Evolutionary conservation across 53 echinoderm and acorn worm species (phyloP), one percentile per base, ranked within the genome.

Genomic region (Echinarachnius parma): DNA sequence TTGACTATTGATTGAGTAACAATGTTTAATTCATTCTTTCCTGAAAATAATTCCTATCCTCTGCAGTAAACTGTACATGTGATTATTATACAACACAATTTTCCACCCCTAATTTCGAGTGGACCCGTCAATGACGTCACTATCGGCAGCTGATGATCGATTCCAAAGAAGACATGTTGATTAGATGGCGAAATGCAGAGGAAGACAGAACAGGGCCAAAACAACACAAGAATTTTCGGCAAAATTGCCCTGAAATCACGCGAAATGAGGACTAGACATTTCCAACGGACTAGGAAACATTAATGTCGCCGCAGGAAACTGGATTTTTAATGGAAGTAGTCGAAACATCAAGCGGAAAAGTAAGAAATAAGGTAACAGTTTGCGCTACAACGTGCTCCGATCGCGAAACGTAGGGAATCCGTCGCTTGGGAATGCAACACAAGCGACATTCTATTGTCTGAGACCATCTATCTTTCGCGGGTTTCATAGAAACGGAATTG

Each of bases 361-460:
- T 68, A 53, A 53, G 52, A 68, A 68, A 52, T 34, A 49, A 31
- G 68, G 50, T 68, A 68, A 49, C 68, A 50, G 13, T 68, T 68
- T 68, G 68, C 52, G 49, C 4, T 13, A 23, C 68, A 68, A 68
- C 68, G 68, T 68, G 68, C 68, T 49, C n/a, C n/a, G n/a, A n/a
- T n/a, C 52, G 49, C 11, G 46, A 47, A 19, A 65, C 68, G 68
- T 68, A 5, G 26, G 68, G 68, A 68, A 68, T 68, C 52, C 53
- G 68, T 68, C 68, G 68, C 68, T 68, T 49, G 68, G 68, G 68
- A 68, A 68, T 68, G 68, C 65, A 65, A 65, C 68, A 68, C 68
- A 50, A 49, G 68, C 68, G 32, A 52, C 21, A 30, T 21, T 68
- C 68, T 48, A 68, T 68, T 68, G 68, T 68, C 52, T 52, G 66